These are phyloP conservation scores for Apeltes quadracus DNA, from an alignment of 2,113 vertebrate genomes.

Conservation along the genomic window DNA sequence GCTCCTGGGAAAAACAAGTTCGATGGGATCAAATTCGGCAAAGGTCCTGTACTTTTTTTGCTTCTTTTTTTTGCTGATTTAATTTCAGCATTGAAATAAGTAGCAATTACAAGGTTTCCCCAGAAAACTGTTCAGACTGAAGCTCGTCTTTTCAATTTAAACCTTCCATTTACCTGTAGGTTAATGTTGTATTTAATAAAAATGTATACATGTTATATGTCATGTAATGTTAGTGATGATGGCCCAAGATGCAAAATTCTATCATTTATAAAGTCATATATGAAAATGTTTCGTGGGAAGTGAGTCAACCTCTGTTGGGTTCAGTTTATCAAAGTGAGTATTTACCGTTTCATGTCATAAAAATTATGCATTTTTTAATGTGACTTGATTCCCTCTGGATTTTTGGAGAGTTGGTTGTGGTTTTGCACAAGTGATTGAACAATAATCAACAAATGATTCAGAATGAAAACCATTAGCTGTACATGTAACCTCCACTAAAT, in stretches of 20 bases:
- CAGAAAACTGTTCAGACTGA: not conserved
- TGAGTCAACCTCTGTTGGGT: not conserved
- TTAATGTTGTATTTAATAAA: not conserved
- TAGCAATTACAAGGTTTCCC: not conserved
- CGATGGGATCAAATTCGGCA: not conserved
- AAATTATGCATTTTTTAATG: not conserved
- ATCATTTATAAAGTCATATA: not conserved
- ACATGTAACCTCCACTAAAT: not conserved
- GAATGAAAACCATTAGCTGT: not conserved
- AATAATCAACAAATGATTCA: not conserved
- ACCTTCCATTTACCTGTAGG: not conserved
- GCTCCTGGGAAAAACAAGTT: slow-evolving; percentile 81
- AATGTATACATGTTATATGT: not conserved
- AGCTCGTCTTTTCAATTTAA: not conserved
- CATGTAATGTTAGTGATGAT: not conserved
- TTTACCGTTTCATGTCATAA: not conserved
- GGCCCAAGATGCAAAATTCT: not conserved
- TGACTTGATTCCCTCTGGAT: not conserved
- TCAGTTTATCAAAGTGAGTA: not conserved
- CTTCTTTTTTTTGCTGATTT: not conserved
- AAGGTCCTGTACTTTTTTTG: not conserved
- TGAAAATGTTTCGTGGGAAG: not conserved
- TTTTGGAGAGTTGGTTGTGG: too few relatives aligned
- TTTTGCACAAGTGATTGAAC: not conserved
- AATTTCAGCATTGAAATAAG: not conserved